Base-by-base conservation (phyloP, 2,888 invertebrate genomes). In the Lasioglossum vierecki region DNA sequence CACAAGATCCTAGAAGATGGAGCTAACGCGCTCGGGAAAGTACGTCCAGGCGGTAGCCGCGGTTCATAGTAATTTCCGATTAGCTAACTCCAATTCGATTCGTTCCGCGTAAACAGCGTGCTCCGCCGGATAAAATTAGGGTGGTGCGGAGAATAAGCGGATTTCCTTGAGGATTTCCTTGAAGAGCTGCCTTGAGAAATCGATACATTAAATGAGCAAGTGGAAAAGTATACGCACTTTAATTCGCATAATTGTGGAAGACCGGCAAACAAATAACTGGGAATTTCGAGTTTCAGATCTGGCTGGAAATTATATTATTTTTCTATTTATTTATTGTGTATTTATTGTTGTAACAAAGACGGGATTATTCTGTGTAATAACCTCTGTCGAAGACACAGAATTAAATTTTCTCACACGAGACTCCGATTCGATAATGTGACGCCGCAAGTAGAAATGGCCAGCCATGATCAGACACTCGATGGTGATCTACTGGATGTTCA, bases 11-110 rank as follows among this genome's bases (percentile, higher is more conserved):
- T 22, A 49, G 60, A 74, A 39, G 49, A 91, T 89, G 91, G 86
- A 86, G 73, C 73, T 41, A 76, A 63, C 53, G 26, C 57, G 70
- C 63, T 41, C 70, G 76, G 79, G 83, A 80, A 91, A 91, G 90
- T 90, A 91, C 70, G 66, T 44, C 41, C 22, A 41, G n/a, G 53
- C 15, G 18, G 11, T 18, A 13, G 60, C 60, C 60, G 13, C 26
- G 60, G 26, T 15, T 60, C 60, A 60, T n/a, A 68, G 57, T 44
- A 53, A 11, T 15, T 15, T 30, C 11, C 60, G 22, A 57, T 53
- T 44, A 22, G 35, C 57, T 76, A 53, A 35, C 41, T 30, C 53
- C 66, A 18, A 30, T 22, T 53, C 18, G 22, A 53, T 41, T 66
- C 57, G 85, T 78, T 74, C 49, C 74, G 63, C 49, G 41, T 46